These are phyloP conservation scores for Saccostrea echinata DNA, from an alignment of 1,140 invertebrate species.

Conservation along the genomic window DNA sequence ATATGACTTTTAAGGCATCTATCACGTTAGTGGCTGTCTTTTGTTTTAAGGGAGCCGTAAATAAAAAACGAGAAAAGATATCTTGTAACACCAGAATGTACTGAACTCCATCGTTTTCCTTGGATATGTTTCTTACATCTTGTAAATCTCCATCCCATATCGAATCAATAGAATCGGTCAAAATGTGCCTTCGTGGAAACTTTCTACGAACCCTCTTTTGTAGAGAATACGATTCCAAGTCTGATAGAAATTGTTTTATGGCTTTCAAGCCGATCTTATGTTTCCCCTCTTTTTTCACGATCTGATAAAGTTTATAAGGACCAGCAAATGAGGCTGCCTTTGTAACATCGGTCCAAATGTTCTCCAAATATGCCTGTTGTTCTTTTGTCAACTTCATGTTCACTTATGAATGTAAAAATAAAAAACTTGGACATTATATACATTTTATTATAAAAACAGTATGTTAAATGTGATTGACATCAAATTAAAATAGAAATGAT, in stretches of 20 bases:
- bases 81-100: constrained; percentile 49
- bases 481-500: background rate
- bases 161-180: constrained; percentile 2
- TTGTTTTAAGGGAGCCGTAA: constrained; percentile 46
- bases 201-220: constrained; percentile 48
- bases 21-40: constrained; percentile 37
- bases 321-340: background rate
- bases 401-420: background rate
- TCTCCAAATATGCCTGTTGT: background rate
- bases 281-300: constrained; percentile 38
- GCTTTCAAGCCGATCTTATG: constrained; percentile 28
- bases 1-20: constrained; percentile 31
- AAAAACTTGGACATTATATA: background rate
- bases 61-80: constrained; percentile 48
- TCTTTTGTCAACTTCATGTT: constrained; percentile 14
- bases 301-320: constrained; percentile 38
- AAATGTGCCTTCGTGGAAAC: constrained; percentile 9
- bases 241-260: constrained; percentile 42
- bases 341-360: constrained; percentile 9
- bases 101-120: constrained; percentile 42
- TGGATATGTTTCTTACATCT: constrained; percentile 50
- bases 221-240: constrained; percentile 39
- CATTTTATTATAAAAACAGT: background rate
- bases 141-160: constrained; percentile 50
- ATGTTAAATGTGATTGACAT: constrained; percentile 7